Base-by-base conservation (phyloP, 2,113 vertebrate genomes). In the Xiphophorus couchianus region DNA sequence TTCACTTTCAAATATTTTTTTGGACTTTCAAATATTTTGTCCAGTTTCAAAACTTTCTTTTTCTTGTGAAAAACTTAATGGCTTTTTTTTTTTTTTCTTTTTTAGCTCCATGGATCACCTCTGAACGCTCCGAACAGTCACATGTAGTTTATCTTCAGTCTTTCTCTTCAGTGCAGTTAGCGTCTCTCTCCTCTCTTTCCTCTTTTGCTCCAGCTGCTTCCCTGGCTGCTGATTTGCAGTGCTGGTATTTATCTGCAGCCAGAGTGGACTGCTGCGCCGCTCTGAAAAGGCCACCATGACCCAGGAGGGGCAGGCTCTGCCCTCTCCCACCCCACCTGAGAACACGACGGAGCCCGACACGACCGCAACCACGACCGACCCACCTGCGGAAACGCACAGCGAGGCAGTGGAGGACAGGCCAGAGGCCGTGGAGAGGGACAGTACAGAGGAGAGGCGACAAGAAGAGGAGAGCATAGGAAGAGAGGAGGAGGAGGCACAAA, bases 221-320 rank as follows among this genome's bases (percentile, higher is more conserved):
- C 28, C 39, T 42, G 19, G 68, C 71, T 81, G 69, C 71, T 69
- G 69, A 74, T 75, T 71, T 70, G 22, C 83, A 82, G 69, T 60
- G 73, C 74, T 69, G 69, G 72, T 76, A 73, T 65, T 76, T 71
- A 60, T 69, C 76, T 69, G 31, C 12, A 30, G 65, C 76, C 62
- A n/a, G 74, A 85, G 75, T 74, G 62, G 73, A 88, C 83, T 4
- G 33, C 71, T 48, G 14, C 71, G 58, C 69, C 42, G 74, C 62
- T 63, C 66, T 79, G 87, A 76, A 81, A 84, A 82, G 82, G 86
- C 68, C 91, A 92, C 84, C 92, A 95, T 95, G 94, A 94, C 93
- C 90, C 92, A 94, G 93, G 94, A 94, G 92, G 93, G 94, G 90
- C 93, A 93, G 86, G 86, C 85, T 85, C 92, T 92, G 91, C 88